phyloP scores from a whole-genome alignment of 2,888 invertebrate genomes.

The Polietes domitor region DNA sequence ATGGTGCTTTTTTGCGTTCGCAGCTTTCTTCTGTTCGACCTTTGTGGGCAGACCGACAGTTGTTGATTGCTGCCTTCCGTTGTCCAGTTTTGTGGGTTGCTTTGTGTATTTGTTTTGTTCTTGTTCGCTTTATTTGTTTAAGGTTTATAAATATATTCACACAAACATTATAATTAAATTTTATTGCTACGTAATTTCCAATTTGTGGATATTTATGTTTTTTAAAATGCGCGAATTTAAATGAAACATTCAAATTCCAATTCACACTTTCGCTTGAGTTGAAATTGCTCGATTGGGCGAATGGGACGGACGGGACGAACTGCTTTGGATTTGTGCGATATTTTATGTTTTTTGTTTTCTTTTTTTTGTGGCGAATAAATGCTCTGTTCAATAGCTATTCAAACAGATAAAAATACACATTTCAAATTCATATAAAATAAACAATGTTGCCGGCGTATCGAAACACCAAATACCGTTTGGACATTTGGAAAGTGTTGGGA shows the following conservation, averaged over 20 bases:
- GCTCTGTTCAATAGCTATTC: slow-evolving; percentile 11
- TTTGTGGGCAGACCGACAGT: not conserved
- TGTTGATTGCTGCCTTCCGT: slow-evolving; percentile 1
- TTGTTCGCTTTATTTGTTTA: not conserved
- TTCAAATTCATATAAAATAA: slow-evolving; percentile 8
- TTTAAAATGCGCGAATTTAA: slow-evolving; percentile 49
- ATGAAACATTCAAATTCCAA: slow-evolving; percentile 40
- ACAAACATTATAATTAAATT: slow-evolving; percentile 50
- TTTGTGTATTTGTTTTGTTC: slow-evolving; percentile 1
- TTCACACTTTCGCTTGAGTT: not conserved
- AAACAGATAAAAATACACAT: slow-evolving; percentile 30
- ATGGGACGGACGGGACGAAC: no score
- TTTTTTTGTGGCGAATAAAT: slow-evolving; percentile 4
- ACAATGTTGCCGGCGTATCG: no score
- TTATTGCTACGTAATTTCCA: slow-evolving; percentile 44
- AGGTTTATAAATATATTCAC: slow-evolving; percentile 42
- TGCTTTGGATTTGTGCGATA: not conserved
- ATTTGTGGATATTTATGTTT: slow-evolving; percentile 24
- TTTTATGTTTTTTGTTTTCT: not conserved
- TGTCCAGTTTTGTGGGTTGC: not conserved
- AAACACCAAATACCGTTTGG: no score
- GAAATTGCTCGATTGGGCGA: not conserved
- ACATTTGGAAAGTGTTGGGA: no score
- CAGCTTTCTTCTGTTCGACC: not conserved
- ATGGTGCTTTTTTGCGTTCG: not conserved